Evolutionary conservation across 2,888 invertebrate species (phyloP).

Genomic region (Hypomecis punctinalis): DNA sequence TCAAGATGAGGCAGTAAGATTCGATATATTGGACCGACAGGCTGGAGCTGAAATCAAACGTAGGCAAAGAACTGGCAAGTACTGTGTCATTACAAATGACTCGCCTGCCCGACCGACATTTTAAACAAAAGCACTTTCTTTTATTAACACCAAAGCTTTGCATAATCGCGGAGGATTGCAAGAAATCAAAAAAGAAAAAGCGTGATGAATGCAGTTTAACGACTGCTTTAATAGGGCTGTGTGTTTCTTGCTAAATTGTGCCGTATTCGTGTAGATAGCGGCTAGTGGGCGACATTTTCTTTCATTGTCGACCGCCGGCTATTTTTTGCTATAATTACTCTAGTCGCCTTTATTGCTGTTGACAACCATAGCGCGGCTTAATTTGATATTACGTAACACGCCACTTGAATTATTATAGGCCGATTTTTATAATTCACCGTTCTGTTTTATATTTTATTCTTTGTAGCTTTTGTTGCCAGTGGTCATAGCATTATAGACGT

Average conservation of each 20-base stretch:
- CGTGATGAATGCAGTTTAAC: slow-evolving; percentile 66
- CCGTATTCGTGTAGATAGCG: slow-evolving; percentile 54
- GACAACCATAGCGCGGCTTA: slow-evolving; percentile 50
- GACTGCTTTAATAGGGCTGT: slow-evolving; percentile 64
- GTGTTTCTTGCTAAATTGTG: slow-evolving; percentile 66
- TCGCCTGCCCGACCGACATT: slow-evolving; percentile 28
- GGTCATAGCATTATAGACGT: not conserved
- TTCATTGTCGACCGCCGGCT: slow-evolving; percentile 51
- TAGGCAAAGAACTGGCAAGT: no score
- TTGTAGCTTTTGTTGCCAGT: not conserved
- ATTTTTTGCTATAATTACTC: slow-evolving; percentile 52
- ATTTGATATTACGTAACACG: slow-evolving; percentile 46
- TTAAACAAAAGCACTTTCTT: slow-evolving; percentile 36
- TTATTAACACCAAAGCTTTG: slow-evolving; percentile 47
- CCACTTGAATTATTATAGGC: slow-evolving; percentile 35
- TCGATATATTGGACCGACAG: no score
- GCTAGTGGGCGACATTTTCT: slow-evolving; percentile 53
- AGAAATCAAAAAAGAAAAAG: slow-evolving; percentile 55
- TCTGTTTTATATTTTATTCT: slow-evolving; percentile 14
- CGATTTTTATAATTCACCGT: slow-evolving; percentile 16
- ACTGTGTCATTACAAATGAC: not conserved
- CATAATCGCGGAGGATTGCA: slow-evolving; percentile 50
- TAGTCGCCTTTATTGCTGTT: slow-evolving; percentile 50
- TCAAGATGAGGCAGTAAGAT: no score
- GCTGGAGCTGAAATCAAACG: no score